Evolutionary conservation across 2,113 vertebrate genomes (phyloP), one percentile per base, ranked within the genome.

Genomic region (Typhlomys cinereus): DNA sequence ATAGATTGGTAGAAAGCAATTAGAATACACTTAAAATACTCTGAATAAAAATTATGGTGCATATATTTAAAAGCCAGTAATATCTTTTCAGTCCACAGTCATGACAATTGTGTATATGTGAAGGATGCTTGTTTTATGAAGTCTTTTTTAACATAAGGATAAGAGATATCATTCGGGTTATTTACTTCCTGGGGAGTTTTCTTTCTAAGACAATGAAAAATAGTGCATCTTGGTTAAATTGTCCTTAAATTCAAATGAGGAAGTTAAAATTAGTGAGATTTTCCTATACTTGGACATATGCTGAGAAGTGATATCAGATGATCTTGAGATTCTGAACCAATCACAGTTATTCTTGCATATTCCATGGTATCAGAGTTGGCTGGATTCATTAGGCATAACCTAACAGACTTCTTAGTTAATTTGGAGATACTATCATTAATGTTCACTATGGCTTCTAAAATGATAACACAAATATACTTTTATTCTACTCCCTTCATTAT

Each of bases 381-480:
- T 23, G 29, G 66, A 67, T 89, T 94, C 94, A 91, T 93, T 92
- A 76, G 75, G 83, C 75, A 57, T 44, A 87, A 44, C 25, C 48
- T 85, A 41, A 21, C 54, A 87, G 66, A 81, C 4, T 94, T 92
- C 92, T 92, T 94, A 93, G 75, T 96, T 94, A 96, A 91, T 94
- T 92, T 92, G 31, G 61, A 93, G 94, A 92, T 95, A 89, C 36
- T 62, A 93, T 96, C 94, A 94, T 46, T 93, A 79, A 90, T 85
- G 41, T 31, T 94, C 85, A 88, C 29, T 73, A 73, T 13, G 67
- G 29, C 76, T 93, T 66, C 67, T 94, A 81, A 91, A 83, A 86
- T 46, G 44, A 67, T 92, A 88, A 74, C 76, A 74, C 59, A 80
- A 83, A 76, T 81, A 82, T 41, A 71, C 21, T 59, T 76, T 73